phyloP scores from a whole-genome alignment of 2,797 vertebrate species.

The Alfaro cultratus region DNA sequence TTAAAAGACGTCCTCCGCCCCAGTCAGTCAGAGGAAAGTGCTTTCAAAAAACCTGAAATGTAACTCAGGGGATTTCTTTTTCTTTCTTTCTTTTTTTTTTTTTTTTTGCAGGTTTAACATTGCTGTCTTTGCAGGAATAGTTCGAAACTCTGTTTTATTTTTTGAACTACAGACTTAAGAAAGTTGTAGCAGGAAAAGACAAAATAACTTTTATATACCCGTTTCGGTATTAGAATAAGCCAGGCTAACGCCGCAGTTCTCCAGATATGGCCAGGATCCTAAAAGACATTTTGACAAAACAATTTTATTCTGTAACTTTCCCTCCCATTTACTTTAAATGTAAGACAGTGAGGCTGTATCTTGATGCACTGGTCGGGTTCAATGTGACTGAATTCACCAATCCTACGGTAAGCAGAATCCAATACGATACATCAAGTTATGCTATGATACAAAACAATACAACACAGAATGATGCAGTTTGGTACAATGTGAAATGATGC shows the following conservation, averaged over 20 bases:
- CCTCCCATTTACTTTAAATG: background rate
- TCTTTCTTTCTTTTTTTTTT: background rate
- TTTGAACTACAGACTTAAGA: slow-evolving; percentile 11
- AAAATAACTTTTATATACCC: slow-evolving; percentile 17
- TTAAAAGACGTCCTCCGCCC: slow-evolving; percentile 37
- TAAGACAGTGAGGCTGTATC: background rate
- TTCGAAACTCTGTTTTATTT: slow-evolving; percentile 38
- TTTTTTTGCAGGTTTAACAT: slow-evolving; percentile 43
- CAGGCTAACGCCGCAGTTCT: background rate
- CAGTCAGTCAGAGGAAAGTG: slow-evolving; percentile 45
- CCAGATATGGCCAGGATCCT: background rate
- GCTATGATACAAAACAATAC: background rate
- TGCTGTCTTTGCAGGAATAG: slow-evolving; percentile 59
- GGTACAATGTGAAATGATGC: background rate
- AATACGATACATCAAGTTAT: background rate
- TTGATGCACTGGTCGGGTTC: background rate
- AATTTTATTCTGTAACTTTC: background rate
- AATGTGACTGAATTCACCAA: background rate
- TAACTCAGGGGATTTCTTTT: slow-evolving; percentile 42
- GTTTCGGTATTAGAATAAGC: background rate
- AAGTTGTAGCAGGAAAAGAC: slow-evolving; percentile 29
- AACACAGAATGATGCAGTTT: background rate
- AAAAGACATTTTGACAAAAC: background rate
- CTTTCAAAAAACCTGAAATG: slow-evolving; percentile 62
- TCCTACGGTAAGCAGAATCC: background rate